A percentile compares a stretch with the other conserved stretches of the same genome.
phyloP scores from a whole-genome alignment of 2,888 invertebrate genomes.

The Pemphredon lugubris region DNA sequence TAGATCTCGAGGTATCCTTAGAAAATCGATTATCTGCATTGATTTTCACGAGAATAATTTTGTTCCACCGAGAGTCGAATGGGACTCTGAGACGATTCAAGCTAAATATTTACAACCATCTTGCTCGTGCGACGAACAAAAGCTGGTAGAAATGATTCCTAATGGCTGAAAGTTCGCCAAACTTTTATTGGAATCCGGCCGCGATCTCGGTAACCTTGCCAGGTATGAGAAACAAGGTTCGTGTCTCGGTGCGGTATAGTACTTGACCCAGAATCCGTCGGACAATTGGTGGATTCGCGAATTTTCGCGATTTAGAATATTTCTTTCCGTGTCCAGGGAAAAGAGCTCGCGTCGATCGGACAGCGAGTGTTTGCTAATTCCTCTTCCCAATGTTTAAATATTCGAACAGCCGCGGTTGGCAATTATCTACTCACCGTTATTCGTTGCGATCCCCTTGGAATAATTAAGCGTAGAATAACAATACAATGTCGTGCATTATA shows the following conservation, averaged over 20 bases:
- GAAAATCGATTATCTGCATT: too few relatives aligned
- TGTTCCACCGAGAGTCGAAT: too few relatives aligned
- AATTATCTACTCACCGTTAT: too few relatives aligned
- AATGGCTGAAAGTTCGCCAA: slow-evolving; percentile 65
- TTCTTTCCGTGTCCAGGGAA: slow-evolving; percentile 4
- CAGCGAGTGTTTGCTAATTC: not conserved
- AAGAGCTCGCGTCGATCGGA: not conserved
- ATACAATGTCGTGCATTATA: too few relatives aligned
- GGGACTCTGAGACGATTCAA: too few relatives aligned
- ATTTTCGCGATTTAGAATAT: slow-evolving; percentile 9
- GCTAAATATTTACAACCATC: slow-evolving; percentile 21
- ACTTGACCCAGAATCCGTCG: slow-evolving; percentile 66
- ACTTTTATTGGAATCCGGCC: slow-evolving; percentile 73
- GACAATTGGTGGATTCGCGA: slow-evolving; percentile 42
- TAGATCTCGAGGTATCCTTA: too few relatives aligned
- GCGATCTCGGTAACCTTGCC: slow-evolving; percentile 70
- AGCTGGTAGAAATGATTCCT: slow-evolving; percentile 45
- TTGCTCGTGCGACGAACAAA: slow-evolving; percentile 33
- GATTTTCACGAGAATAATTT: too few relatives aligned
- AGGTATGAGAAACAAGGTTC: slow-evolving; percentile 67
- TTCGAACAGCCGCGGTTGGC: too few relatives aligned
- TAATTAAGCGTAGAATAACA: too few relatives aligned
- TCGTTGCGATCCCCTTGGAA: too few relatives aligned
- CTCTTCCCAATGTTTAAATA: too few relatives aligned
- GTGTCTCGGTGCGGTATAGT: slow-evolving; percentile 56